Conservation (phyloP, 2,113 vertebrate genomes). For the Apodemus sylvaticus region DNA sequence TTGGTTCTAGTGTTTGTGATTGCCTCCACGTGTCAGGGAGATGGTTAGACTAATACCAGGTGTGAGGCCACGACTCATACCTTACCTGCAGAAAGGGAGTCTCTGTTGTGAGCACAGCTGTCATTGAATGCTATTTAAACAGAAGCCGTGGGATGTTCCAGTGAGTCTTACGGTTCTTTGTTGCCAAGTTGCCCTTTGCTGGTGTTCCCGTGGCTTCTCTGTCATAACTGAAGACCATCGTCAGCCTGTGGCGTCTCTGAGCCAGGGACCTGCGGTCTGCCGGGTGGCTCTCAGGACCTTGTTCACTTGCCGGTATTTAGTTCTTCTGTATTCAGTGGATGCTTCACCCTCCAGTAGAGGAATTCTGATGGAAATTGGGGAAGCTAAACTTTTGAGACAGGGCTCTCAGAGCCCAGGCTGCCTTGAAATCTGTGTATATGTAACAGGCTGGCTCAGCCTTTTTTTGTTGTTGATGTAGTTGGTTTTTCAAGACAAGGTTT, state of each 20-base stretch:
- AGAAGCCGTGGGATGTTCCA: neutral
- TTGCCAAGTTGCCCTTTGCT: neutral
- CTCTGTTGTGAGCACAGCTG: constrained; percentile 3
- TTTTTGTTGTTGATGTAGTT: too few species aligned
- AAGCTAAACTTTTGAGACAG: neutral
- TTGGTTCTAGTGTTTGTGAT: neutral
- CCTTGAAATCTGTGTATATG: neutral
- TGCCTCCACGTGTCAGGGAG: neutral
- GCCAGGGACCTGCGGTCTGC: neutral
- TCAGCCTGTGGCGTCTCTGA: neutral
- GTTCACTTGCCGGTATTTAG: neutral
- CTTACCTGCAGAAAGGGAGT: neutral
- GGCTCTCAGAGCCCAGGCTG: neutral
- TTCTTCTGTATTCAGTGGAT: neutral
- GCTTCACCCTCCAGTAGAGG: neutral
- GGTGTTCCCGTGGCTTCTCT: neutral
- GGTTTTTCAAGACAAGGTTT: too few species aligned
- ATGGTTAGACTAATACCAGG: neutral
- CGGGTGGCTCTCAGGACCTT: fast-evolving
- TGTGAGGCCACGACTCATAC: fast-evolving
- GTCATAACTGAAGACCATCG: fast-evolving
- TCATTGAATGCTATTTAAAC: neutral
- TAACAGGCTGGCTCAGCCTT: neutral
- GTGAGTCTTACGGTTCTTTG: neutral
- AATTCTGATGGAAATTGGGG: neutral